These are phyloP conservation scores for Mus spicilegus DNA, from an alignment of 2,113 vertebrate genomes.

Conservation along the genomic window DNA sequence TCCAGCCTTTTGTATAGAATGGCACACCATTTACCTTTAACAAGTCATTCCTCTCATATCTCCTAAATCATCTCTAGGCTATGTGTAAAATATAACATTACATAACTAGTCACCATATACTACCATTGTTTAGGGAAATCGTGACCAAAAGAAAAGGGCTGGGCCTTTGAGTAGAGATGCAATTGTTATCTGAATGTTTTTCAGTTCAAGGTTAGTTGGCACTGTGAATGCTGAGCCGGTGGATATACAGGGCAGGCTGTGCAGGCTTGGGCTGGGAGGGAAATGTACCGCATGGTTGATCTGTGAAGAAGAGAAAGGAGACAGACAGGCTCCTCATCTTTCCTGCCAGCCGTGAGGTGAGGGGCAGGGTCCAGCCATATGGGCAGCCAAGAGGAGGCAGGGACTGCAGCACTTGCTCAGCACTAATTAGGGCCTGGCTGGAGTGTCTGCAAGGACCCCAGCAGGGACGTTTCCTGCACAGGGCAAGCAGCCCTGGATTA, in stretches of 20 bases:
- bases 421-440: constrained; percentile 62
- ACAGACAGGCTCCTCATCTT: neutral
- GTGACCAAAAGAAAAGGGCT: neutral
- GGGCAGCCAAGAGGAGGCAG: constrained; percentile 58
- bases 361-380: constrained; percentile 66
- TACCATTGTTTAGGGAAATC: neutral
- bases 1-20: neutral
- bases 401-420: constrained; percentile 32
- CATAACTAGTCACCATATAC: neutral
- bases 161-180: neutral
- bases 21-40: neutral
- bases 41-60: neutral
- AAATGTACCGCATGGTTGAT: neutral
- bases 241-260: neutral
- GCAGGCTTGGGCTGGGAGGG: neutral
- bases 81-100: neutral
- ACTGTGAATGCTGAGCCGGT: neutral
- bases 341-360: constrained; percentile 14
- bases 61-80: neutral
- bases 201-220: neutral
- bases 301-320: neutral
- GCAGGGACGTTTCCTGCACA: constrained; percentile 64
- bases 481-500: constrained; percentile 49
- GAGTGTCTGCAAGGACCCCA: constrained; percentile 62
- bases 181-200: neutral